phyloP scores from a whole-genome alignment of 2,113 vertebrate species.

The Dromaius novaehollandiae region DNA sequence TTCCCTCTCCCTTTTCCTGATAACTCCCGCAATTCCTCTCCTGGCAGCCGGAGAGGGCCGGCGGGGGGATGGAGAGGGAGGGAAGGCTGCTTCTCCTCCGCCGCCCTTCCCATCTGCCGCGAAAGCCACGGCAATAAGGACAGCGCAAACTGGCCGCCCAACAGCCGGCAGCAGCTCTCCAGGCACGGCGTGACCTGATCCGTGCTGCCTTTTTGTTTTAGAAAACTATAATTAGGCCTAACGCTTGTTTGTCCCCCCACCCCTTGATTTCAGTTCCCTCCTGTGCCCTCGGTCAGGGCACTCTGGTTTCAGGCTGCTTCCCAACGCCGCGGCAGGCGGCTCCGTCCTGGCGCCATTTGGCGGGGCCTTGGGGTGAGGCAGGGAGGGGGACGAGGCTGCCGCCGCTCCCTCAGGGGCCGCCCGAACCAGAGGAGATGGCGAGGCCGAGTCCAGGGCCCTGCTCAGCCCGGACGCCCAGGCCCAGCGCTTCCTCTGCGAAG shows the following conservation, averaged over 20 bases:
- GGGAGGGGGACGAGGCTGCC: no score
- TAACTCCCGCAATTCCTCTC: not conserved
- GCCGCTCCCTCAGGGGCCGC: not conserved
- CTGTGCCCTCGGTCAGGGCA: not conserved
- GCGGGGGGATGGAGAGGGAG: not conserved
- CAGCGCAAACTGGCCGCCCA: not conserved
- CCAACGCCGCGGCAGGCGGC: rapidly evolving
- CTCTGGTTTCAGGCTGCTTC: not conserved
- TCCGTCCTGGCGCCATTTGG: not conserved
- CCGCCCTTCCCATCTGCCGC: not conserved
- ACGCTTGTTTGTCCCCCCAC: not conserved
- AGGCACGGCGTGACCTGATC: not conserved
- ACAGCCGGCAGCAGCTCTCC: not conserved
- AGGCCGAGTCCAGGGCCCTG: not conserved
- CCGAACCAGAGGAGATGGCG: not conserved
- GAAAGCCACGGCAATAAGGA: not conserved
- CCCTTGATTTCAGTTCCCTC: not conserved
- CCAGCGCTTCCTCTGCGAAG: not conserved
- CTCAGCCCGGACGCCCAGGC: not conserved
- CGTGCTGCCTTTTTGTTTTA: not conserved
- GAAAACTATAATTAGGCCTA: not conserved
- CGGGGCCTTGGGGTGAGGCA: no score
- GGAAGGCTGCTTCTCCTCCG: not conserved
- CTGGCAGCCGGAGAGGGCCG: not conserved
- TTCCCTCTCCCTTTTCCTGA: not conserved